Base-by-base conservation (phyloP, 2,113 vertebrate genomes). In the Todiramphus saurophagus region DNA sequence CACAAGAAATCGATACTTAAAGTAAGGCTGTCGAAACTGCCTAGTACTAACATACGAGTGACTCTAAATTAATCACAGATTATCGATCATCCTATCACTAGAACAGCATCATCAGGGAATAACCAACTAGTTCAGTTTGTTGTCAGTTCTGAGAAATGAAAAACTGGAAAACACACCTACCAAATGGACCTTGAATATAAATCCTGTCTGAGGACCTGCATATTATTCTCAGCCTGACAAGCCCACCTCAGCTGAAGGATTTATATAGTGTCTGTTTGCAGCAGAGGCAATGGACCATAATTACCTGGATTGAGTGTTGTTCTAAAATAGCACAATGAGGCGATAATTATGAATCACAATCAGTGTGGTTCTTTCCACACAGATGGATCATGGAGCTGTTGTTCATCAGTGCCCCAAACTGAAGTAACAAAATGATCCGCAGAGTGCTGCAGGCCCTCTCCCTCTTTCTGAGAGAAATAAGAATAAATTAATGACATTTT, bases 81-180 rank as follows among this genome's bases (percentile, higher is more conserved):
- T 98, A 98, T 98, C 69, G 86, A 98, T 98, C 96, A 97, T 63
- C 68, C 88, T 94, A 97, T 97, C 96, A 92, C 67, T 89, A 90
- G 92, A 93, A 91, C 33, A 70, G 93, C 94, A 80, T 93, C 60
- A 75, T 97, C 94, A 93, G 79, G 96, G 93, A 97, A 97, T 97
- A 97, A 97, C 87, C 95, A 97, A 97, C 96, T 96, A 94, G 89
- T 94, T 97, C 6, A 19, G 92, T 90, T 97, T 90, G 83, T 89
- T 97, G 92, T 93, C 97, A 94, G 92, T 97, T 96, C 79, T 94
- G 96, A 97, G 94, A 97, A 98, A 97, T 97, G 95, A 96, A 95
- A 91, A 97, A 91, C 89, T 80, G 90, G 93, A 92, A 95, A 97
- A 96, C 56, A 94, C 88, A 96, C 83, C 75, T 93, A 93, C 90